Evolutionary conservation across 2,888 invertebrate species (phyloP), one percentile per base, ranked within the genome.

Genomic region (Drosophila silvestris): DNA sequence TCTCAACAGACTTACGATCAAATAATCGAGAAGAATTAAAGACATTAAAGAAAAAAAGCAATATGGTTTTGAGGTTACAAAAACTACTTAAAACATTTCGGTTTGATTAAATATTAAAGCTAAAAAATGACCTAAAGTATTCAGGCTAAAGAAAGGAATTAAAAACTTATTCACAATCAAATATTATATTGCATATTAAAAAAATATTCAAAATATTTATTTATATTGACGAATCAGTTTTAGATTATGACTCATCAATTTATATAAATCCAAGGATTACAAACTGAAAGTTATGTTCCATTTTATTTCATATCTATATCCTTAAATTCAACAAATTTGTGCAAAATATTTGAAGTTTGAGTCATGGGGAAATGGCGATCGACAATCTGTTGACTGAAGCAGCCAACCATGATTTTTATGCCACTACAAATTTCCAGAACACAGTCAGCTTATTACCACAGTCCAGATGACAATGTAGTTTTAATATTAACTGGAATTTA

Each of bases 301-400:
- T 14, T 47, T 47, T 14, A 14, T 22, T 26, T 0, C 26, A 26
- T 26, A 26, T 26, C 26, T 10, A 35, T 5, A 14, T 14, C 5
- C 12, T 4, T 33, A 33, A 33, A 33, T 33, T 33, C 12, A 33
- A 33, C 12, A 4, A 33, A 14, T 14, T 33, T 58, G 22, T 2
- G 30, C 41, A 28, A 57, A 70, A 68, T 69, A 61, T 63, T 30
- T 26, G 61, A 2, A 41, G 63, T 12, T 64, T 90, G 89, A 90
- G 56, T 85, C 90, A 85, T 67, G 51, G 65, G 59, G 54, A 14
- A 14, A 5, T 54, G 35, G 69, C 41, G 30, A 52, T 53, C 37
- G 44, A n/a, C 44, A 61, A 41, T n/a, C 26, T 26, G 37, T 30
- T 7, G 47, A 30, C 32, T 35, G 60, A 54, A 73, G 77, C 86